Base-by-base conservation (phyloP, 2,113 vertebrate genomes). In the Tachycineta bicolor region DNA sequence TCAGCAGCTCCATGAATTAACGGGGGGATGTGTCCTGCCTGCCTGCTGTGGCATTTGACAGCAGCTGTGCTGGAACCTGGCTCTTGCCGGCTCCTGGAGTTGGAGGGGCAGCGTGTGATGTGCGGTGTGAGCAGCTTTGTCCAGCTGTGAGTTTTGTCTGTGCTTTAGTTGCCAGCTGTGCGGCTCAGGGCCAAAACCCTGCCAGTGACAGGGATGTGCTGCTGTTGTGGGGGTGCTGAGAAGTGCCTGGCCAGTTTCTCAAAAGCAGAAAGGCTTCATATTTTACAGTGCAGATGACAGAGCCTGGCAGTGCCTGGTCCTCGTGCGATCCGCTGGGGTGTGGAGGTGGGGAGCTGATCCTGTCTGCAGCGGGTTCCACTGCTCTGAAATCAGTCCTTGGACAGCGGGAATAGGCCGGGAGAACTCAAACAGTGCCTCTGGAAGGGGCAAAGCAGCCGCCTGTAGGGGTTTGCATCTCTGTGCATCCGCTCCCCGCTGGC, bases 91-190 rank as follows among this genome's bases (percentile, higher is more conserved):
- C 70, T 28, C 46, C 55, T 62, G 14, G 10, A 13, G 31, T 10
- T 22, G 18, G 0, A 37, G 3, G 63, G 75, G 17, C 78, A 5
- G 3, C 7, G 28, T 2, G 47, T 0, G 43, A 9, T 0, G 49
- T 1, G 31, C 17, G 12, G 8, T 5, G 49, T 5, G 1, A 16
- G 20, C 14, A n/a, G 52, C 49, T 34, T 29, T 19, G 33, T 81
- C 17, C n/a, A 6, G 28, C 18, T 37, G 4, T 2, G 46, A n/a
- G 22, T 2, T 55, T 11, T 37, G 37, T 37, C 37, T 50, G 1
- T 50, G 65, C 44, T 60, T 9, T 18, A 9, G 12, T 29, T 69
- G 20, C 21, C 50, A 7, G 0, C 17, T 2, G 1, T 4, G 50
- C 0, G 11, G 58, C 20, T 34, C 47, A 11, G 87, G 49, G 84